Percentiles rank a stretch among this genome's conserved stretches.
Evolutionary conservation across 2,888 invertebrate genomes (phyloP).

Genomic region (Subacronicta megacephala): DNA sequence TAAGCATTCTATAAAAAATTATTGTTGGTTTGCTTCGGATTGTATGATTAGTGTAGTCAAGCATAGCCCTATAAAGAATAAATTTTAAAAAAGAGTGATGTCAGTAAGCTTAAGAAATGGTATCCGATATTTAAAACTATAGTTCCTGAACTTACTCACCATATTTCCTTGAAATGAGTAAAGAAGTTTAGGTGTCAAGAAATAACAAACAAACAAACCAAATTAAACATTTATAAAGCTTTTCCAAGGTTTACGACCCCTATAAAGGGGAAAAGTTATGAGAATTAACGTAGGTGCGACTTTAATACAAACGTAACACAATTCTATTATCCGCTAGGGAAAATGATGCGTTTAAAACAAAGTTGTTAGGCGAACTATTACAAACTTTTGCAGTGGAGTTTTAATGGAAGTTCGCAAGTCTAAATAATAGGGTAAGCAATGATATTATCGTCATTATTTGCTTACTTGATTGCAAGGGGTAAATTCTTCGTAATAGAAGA

Average conservation of each 20-base stretch:
- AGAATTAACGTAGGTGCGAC: constrained; percentile 43
- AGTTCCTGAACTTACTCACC: no score
- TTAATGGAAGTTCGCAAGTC: constrained; percentile 40
- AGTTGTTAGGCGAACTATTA: constrained; percentile 40
- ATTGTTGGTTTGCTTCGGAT: no score
- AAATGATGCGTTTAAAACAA: constrained; percentile 27
- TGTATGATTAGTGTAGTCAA: no score
- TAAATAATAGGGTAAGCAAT: constrained; percentile 40
- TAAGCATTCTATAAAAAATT: no score
- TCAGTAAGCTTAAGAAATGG: no score
- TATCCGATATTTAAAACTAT: no score
- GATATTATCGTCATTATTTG: constrained; percentile 35
- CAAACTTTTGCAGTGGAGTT: constrained; percentile 37
- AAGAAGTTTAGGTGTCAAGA: background rate
- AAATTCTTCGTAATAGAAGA: constrained; percentile 18
- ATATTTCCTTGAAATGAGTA: background rate
- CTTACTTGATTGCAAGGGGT: constrained; percentile 10
- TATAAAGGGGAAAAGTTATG: constrained; percentile 35
- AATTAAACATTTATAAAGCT: constrained; percentile 11
- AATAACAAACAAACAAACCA: background rate
- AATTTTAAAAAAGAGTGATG: no score
- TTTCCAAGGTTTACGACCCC: constrained; percentile 14
- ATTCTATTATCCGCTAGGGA: constrained; percentile 39
- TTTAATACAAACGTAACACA: constrained; percentile 34
- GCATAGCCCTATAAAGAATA: no score